These are phyloP conservation scores for Gopherus evgoodei DNA, from an alignment of 2,113 vertebrate species.

Conservation along the genomic window DNA sequence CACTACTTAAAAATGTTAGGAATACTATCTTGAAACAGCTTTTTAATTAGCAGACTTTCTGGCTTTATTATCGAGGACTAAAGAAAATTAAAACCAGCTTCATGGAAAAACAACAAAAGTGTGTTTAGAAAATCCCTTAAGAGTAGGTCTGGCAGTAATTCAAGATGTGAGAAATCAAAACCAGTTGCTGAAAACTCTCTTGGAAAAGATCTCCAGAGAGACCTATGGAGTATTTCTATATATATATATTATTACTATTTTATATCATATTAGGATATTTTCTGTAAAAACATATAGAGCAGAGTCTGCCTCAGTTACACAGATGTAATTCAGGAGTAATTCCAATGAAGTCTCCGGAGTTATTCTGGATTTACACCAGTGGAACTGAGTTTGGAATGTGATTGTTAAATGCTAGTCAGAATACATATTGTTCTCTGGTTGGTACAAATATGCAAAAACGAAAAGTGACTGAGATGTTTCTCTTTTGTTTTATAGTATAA, in stretches of 20 bases:
- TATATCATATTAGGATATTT: neutral
- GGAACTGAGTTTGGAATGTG: neutral
- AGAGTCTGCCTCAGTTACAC: neutral
- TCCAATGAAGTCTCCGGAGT: neutral
- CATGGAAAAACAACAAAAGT: constrained; percentile 64
- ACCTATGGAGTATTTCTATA: constrained; percentile 53
- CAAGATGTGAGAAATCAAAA: constrained; percentile 74
- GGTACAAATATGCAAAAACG: neutral
- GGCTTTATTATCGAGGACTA: constrained; percentile 74
- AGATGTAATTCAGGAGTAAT: neutral
- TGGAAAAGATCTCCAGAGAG: neutral
- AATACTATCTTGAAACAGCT: constrained; percentile 64
- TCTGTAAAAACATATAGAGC: neutral
- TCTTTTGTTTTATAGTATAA: neutral
- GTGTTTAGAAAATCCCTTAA: constrained; percentile 74
- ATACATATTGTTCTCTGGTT: neutral
- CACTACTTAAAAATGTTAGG: constrained; percentile 68
- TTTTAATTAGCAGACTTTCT: constrained; percentile 78
- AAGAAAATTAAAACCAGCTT: constrained; percentile 81
- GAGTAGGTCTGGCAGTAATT: constrained; percentile 68
- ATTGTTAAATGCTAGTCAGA: neutral
- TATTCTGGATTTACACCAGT: neutral
- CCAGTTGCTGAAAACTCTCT: constrained; percentile 62
- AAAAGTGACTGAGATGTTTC: neutral
- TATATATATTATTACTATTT: constrained; percentile 13